These are phyloP conservation scores for Leptinotarsa defecta DNA, from an alignment of 1,140 invertebrate species.

Conservation along the genomic window DNA sequence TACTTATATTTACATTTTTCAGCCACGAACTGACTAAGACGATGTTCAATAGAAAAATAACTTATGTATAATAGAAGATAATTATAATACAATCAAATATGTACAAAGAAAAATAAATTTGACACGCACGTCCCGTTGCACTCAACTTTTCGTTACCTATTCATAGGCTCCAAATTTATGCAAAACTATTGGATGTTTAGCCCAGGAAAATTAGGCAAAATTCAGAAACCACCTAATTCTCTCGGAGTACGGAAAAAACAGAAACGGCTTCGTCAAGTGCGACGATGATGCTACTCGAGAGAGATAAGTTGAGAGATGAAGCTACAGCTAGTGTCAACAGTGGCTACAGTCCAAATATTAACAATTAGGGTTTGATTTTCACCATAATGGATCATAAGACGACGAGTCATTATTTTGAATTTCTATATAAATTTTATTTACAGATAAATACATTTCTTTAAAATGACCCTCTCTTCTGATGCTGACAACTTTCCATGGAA, in stretches of 20 bases:
- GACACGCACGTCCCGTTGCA: conserved; percentile 14
- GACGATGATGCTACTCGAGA: too few species aligned
- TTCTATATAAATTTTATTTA: not conserved
- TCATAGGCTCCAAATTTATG: not conserved
- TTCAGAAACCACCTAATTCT: too few species aligned
- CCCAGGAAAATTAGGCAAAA: too few species aligned
- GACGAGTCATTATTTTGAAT: not conserved
- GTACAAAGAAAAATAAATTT: conserved; percentile 48
- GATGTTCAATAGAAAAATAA: conserved; percentile 57
- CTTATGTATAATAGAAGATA: conserved; percentile 54
- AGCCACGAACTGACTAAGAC: conserved; percentile 53
- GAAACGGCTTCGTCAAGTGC: too few species aligned
- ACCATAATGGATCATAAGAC: not conserved
- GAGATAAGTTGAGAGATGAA: not conserved
- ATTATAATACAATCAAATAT: conserved; percentile 56
- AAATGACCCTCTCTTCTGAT: not conserved
- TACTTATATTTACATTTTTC: conserved; percentile 54
- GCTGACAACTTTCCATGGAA: not conserved
- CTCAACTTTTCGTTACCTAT: not conserved
- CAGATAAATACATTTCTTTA: not conserved
- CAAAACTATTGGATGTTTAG: not conserved
- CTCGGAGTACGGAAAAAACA: too few species aligned
- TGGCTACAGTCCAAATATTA: not conserved
- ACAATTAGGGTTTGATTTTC: not conserved
- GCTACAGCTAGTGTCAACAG: not conserved